A percentile compares a stretch with the other conserved stretches of the same genome.
Evolutionary conservation across 2,113 vertebrate genomes (phyloP).

Genomic region (Canis aureus): DNA sequence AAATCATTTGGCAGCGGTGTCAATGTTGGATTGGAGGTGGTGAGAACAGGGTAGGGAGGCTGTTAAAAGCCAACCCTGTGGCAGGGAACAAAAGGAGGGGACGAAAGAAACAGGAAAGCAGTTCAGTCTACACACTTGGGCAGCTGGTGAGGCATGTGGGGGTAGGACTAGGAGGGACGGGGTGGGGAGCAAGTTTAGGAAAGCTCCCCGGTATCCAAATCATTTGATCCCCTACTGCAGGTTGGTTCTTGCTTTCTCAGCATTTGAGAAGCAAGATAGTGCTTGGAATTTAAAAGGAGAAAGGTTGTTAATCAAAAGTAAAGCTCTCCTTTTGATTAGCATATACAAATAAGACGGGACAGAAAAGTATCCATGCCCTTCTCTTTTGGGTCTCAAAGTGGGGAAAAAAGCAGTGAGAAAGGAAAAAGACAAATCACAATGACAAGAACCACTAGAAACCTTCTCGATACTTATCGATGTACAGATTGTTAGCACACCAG

Average conservation of each 20-base stretch:
- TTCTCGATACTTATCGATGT: not conserved
- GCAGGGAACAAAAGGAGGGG: not conserved
- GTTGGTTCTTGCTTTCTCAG: not conserved
- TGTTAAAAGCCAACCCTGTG: not conserved
- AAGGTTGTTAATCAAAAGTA: not conserved
- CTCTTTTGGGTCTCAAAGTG: not conserved
- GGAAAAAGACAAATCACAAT: not conserved
- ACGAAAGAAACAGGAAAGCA: not conserved
- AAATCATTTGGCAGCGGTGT: not conserved
- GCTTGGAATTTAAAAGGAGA: conserved; percentile 25
- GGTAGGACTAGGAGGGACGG: not conserved
- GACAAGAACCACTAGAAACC: not conserved
- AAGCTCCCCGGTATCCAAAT: not conserved
- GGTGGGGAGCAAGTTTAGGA: no score
- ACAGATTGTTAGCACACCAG: conserved; percentile 72
- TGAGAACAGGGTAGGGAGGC: not conserved
- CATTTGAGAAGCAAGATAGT: not conserved
- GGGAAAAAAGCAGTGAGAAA: not conserved
- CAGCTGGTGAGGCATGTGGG: not conserved
- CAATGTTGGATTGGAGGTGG: not conserved
- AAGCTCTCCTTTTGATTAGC: not conserved
- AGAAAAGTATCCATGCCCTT: not conserved
- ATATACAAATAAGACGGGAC: not conserved
- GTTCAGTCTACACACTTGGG: not conserved
- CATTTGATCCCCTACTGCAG: not conserved